These are phyloP conservation scores for Callipepla squamata DNA, from an alignment of 2,113 vertebrate species.

Conservation along the genomic window DNA sequence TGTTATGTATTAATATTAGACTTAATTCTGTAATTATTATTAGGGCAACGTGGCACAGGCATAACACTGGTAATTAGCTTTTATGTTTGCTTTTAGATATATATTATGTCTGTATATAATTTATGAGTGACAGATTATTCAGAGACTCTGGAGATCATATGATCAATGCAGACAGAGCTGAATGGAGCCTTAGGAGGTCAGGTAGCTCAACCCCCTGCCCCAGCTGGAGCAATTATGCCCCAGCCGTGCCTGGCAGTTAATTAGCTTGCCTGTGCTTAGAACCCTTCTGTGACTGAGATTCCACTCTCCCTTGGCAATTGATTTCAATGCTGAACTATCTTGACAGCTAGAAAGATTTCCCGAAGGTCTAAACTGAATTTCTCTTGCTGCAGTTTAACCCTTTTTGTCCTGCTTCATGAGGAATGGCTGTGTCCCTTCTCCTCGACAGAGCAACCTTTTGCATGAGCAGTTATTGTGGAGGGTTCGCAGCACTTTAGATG, in stretches of 20 bases:
- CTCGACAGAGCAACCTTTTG: neutral
- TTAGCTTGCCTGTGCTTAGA: neutral
- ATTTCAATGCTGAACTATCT: neutral
- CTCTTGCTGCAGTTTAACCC: conserved; percentile 24
- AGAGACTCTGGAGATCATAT: neutral
- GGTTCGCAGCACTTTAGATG: neutral
- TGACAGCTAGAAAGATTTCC: neutral
- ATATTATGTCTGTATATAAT: neutral
- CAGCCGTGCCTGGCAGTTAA: neutral
- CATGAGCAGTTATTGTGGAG: neutral
- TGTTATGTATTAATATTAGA: neutral
- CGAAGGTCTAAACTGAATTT: neutral
- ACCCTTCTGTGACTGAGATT: neutral
- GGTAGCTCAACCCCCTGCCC: neutral
- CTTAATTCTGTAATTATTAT: neutral
- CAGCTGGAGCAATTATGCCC: conserved; percentile 8
- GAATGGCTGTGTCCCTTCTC: neutral
- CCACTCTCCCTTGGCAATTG: neutral
- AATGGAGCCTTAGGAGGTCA: neutral
- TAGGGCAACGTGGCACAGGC: neutral
- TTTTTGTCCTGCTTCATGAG: neutral
- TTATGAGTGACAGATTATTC: neutral
- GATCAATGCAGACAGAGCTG: neutral
- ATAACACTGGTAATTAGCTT: neutral
- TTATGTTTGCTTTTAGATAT: neutral